These are phyloP conservation scores for Microtus agrestis DNA, from an alignment of 2,797 vertebrate genomes.

Conservation along the genomic window DNA sequence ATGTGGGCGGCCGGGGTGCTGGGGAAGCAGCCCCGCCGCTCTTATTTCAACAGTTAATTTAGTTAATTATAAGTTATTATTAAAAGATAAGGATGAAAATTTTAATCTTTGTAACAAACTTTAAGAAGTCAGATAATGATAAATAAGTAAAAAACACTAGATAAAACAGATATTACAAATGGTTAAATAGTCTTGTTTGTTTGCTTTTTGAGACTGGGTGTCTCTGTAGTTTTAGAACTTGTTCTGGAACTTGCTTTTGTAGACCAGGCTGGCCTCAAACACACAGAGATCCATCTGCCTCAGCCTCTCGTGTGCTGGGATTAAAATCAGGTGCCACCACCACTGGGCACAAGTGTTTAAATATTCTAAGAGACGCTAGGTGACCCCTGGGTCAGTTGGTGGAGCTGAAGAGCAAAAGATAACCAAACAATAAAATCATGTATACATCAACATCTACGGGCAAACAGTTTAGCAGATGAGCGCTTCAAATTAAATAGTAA, in stretches of 20 bases:
- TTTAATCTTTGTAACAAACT: neutral
- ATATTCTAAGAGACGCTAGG: neutral
- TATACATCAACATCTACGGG: neutral
- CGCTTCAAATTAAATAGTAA: neutral
- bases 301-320: too few species aligned
- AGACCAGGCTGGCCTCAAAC: too few species aligned
- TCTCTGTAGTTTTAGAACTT: too few species aligned
- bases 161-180: neutral
- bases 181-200: neutral
- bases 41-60: neutral
- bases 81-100: neutral
- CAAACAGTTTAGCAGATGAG: neutral
- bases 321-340: too few species aligned
- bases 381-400: neutral
- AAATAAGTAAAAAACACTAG: neutral
- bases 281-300: too few species aligned
- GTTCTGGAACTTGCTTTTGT: too few species aligned
- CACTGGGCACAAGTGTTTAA: neutral
- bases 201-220: too few species aligned
- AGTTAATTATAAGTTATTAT: neutral
- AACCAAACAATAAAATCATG: neutral
- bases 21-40: too few species aligned
- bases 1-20: too few species aligned
- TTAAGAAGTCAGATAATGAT: neutral
- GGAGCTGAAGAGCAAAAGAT: neutral